These are phyloP conservation scores for Marmota flaviventris DNA, from an alignment of 2,113 vertebrate species.

Conservation along the genomic window DNA sequence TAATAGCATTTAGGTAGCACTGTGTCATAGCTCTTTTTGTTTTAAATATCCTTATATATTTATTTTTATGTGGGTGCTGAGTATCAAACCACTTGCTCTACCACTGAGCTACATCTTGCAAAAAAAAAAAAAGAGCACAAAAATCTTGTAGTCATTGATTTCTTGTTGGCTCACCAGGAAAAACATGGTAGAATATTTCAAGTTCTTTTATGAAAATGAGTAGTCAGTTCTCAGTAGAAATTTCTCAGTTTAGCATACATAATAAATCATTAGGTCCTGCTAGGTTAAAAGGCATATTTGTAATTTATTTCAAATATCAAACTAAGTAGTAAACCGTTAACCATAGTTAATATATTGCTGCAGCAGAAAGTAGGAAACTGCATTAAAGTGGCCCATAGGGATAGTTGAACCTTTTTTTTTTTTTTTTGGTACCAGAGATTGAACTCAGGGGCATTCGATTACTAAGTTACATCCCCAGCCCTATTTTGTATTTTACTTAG, in stretches of 20 bases:
- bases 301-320: slow-evolving; percentile 61
- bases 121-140: not conserved
- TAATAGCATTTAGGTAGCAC: no score
- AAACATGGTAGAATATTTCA: not conserved
- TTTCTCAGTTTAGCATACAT: not conserved
- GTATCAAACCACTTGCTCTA: no score
- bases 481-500: no score
- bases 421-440: no score
- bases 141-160: slow-evolving; percentile 32
- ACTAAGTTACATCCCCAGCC: no score
- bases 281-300: slow-evolving; percentile 44
- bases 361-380: slow-evolving; percentile 19
- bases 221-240: not conserved
- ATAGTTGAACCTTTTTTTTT: slow-evolving; percentile 24
- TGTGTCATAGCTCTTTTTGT: no score
- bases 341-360: slow-evolving; percentile 72
- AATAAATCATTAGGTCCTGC: not conserved
- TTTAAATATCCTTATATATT: no score
- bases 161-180: not conserved
- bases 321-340: slow-evolving; percentile 71
- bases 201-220: slow-evolving; percentile 9
- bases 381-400: slow-evolving; percentile 44
- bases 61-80: no score
- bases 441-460: no score
- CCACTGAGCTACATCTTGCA: not conserved